Base-by-base conservation (phyloP, 2,113 vertebrate genomes). In the Lophochroa leadbeateri region DNA sequence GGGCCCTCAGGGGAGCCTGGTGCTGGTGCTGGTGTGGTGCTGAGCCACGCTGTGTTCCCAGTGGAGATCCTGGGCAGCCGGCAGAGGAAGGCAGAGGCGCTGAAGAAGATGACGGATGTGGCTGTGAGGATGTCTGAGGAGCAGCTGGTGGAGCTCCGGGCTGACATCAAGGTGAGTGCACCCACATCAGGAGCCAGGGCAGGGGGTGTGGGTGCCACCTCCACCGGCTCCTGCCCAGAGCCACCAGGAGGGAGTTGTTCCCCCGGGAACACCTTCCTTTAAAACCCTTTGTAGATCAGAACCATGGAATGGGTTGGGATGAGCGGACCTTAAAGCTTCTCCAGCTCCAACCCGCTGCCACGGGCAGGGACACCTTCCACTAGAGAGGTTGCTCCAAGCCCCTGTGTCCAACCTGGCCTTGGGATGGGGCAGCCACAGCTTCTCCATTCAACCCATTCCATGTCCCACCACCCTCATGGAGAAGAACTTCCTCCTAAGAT, bases 101-200 rank as follows among this genome's bases (percentile, higher is more conserved):
- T 99, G 19, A 98, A 98, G 67, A 98, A 98, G 83, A 96, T 99
- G 97, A 99, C 99, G 0, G 99, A 99, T 13, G 97, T 98, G 88
- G 99, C 99, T 1, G 98, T 98, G 7, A 98, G 98, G 19, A 99
- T 99, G 99, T 99, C 99, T 16, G 99, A 99, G 96, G 99, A 99
- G 79, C 99, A 99, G 93, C 80, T 99, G 97, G 96, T 98, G 5
- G 99, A 99, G 95, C 99, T 99, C 31, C 97, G 99, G 68, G 99
- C 99, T 4, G 99, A 99, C 95, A 99, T 99, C 64, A 99, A 99
- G 99, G 98, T 98, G 95, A 91, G 57, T 16, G 21, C 33, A 15
- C 20, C 57, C 57, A 10, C 57, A 10, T 15, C 57, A 58, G 57
- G 29, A 55, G 29, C 53, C 53, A 12, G 29, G 52, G 28, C 52